phyloP scores from a whole-genome alignment of 2,797 vertebrate genomes.

The Anguilla marmorata region DNA sequence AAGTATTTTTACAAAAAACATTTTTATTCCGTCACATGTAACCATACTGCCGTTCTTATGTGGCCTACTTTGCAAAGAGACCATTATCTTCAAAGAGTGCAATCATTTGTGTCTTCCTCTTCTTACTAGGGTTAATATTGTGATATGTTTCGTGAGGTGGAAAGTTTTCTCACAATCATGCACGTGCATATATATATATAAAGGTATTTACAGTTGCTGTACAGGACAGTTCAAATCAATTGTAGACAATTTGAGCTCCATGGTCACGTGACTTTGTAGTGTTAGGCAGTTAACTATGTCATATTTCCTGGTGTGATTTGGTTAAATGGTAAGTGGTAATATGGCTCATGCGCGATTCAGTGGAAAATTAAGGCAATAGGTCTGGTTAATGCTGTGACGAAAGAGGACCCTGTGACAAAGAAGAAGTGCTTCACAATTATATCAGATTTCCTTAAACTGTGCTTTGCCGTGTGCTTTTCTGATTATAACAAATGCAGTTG shows the following conservation, averaged over 20 bases:
- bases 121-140: not conserved
- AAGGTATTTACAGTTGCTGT: slow-evolving; percentile 24
- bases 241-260: not conserved
- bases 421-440: not conserved
- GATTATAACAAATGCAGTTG: not conserved
- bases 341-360: not conserved
- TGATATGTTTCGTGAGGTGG: not conserved
- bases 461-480: not conserved
- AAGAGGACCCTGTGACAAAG: not conserved
- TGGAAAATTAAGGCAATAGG: not conserved
- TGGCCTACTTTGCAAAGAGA: not conserved
- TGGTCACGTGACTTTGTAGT: not conserved
- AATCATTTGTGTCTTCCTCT: not conserved
- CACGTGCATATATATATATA: not conserved
- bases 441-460: not conserved
- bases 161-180: not conserved
- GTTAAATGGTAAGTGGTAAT: not conserved
- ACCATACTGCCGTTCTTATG: not conserved
- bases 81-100: not conserved
- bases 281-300: not conserved
- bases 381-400: not conserved
- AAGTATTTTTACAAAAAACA: not conserved
- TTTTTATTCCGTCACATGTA: not conserved
- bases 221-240: not conserved
- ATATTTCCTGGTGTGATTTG: not conserved